Conservation (phyloP, 2,113 vertebrate genomes). For the Melospiza georgiana region DNA sequence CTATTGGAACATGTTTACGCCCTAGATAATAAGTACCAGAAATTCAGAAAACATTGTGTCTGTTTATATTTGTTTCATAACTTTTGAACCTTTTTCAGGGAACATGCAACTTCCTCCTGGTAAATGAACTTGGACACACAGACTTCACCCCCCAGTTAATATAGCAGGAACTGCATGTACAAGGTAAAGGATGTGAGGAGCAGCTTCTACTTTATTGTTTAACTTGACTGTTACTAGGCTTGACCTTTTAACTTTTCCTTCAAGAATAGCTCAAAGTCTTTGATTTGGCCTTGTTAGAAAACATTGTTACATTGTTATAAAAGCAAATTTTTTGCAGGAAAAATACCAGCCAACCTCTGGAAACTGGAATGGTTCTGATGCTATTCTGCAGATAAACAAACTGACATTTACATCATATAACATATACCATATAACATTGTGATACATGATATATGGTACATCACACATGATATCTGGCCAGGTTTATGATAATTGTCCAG, state of each 20-base stretch:
- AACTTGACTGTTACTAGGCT: slow-evolving; percentile 25
- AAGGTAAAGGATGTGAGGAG: background rate
- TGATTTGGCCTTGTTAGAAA: slow-evolving; percentile 8
- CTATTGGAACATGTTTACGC: background rate
- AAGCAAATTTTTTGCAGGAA: background rate
- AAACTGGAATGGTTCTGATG: background rate
- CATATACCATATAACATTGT: background rate
- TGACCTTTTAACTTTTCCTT: slow-evolving; percentile 48
- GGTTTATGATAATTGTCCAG: background rate
- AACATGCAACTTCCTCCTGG: background rate
- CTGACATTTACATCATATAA: background rate
- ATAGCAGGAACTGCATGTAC: background rate
- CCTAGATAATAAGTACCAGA: background rate
- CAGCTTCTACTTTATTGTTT: slow-evolving; percentile 53
- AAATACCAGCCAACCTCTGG: background rate
- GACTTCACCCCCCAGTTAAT: slow-evolving; percentile 25
- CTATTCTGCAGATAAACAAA: background rate
- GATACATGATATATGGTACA: background rate
- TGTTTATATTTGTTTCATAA: slow-evolving; percentile 25
- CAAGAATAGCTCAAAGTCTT: background rate
- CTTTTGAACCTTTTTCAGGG: background rate
- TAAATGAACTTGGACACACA: background rate
- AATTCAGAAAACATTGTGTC: background rate
- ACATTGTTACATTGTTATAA: background rate
- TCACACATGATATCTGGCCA: background rate